These are phyloP conservation scores for Poeciliopsis retropinna DNA, from an alignment of 2,113 vertebrate genomes.

Conservation along the genomic window DNA sequence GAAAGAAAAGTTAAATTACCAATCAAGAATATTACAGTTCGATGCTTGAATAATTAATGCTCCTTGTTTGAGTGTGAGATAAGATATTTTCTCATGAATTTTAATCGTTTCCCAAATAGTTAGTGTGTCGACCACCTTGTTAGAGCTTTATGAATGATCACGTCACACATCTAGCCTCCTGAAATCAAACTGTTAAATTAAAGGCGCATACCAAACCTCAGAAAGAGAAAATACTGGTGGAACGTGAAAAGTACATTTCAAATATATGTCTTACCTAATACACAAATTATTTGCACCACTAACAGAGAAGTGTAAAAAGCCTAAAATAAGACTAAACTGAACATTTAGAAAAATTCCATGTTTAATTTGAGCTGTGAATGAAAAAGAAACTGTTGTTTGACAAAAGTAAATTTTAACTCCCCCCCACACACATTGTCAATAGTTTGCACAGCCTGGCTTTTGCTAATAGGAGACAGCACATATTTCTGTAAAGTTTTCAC, in stretches of 20 bases:
- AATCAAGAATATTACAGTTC: conserved; percentile 54
- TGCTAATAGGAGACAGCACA: too few species aligned
- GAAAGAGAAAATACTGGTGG: neutral
- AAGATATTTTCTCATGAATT: conserved; percentile 54
- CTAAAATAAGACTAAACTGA: neutral
- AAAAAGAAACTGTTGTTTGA: too few species aligned
- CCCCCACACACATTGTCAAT: too few species aligned
- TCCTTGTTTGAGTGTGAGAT: conserved; percentile 33
- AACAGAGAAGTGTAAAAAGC: neutral
- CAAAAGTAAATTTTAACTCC: too few species aligned
- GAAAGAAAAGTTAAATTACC: conserved; percentile 44
- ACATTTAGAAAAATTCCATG: neutral
- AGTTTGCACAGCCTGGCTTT: too few species aligned
- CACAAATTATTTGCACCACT: neutral
- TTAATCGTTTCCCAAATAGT: conserved; percentile 34
- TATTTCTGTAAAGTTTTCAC: too few species aligned
- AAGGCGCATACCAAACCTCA: neutral
- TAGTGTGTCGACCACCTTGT: conserved; percentile 44
- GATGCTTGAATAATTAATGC: conserved; percentile 50
- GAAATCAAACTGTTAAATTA: neutral
- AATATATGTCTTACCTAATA: neutral
- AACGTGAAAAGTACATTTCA: too few species aligned
- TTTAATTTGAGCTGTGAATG: neutral
- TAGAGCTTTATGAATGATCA: conserved; percentile 55
- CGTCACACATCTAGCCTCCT: conserved; percentile 18